Evolutionary conservation across 2,113 vertebrate genomes (phyloP).

Genomic region (Thalassoma bifasciatum): DNA sequence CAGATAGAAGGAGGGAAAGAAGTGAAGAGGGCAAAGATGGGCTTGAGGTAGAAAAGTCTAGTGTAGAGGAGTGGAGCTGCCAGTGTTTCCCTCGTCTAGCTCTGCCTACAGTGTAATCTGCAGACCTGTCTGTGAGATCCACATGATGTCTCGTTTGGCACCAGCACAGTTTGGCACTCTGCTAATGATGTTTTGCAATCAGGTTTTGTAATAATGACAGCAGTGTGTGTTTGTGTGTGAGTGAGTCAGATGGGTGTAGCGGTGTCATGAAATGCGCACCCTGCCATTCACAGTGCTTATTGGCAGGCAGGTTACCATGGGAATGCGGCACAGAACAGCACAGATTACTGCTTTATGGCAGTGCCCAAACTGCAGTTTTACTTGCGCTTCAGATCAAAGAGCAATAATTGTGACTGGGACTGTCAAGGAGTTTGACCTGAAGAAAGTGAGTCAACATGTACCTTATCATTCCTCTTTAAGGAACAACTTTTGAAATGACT

Average conservation of each 20-base stretch:
- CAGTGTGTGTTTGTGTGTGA: conserved; percentile 56
- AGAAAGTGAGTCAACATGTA: not conserved
- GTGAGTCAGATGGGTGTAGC: conserved; percentile 76
- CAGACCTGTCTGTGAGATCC: conserved; percentile 43
- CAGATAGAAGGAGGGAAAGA: conserved; percentile 21
- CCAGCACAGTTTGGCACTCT: conserved; percentile 40
- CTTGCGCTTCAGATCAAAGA: conserved; percentile 58
- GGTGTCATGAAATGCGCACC: conserved; percentile 67
- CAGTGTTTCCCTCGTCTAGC: conserved; percentile 23
- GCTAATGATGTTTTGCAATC: conserved; percentile 73
- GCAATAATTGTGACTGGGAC: conserved; percentile 11
- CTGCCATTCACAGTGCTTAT: conserved; percentile 65
- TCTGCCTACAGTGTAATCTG: conserved; percentile 53
- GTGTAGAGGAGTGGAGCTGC: conserved; percentile 48
- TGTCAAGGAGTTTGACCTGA: not conserved
- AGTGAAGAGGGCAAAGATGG: conserved; percentile 28
- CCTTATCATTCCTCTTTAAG: not conserved
- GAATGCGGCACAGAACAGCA: conserved; percentile 60
- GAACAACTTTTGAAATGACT: not conserved
- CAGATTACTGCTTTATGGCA: conserved; percentile 72
- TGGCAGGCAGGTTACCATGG: conserved; percentile 71
- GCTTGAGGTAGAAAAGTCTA: conserved; percentile 40
- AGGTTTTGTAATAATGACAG: conserved; percentile 68
- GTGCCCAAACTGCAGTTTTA: conserved; percentile 33
- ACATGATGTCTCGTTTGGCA: conserved; percentile 54